Base-by-base conservation (phyloP, 2,797 vertebrate species). In the Eulemur rubriventer region DNA sequence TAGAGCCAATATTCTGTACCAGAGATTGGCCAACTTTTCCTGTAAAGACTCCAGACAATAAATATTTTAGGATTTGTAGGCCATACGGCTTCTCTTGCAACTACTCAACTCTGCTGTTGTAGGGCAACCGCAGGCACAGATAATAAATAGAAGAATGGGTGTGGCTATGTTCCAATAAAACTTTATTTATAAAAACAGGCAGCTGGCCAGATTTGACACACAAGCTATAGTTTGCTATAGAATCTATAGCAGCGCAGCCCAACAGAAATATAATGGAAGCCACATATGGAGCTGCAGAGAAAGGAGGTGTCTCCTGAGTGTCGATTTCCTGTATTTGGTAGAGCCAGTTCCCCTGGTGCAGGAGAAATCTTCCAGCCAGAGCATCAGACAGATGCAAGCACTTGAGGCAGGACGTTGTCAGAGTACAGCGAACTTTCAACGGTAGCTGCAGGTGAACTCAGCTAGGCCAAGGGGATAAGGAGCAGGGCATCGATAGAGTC, bases 111-210 rank as follows among this genome's bases (percentile, higher is more conserved):
- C 48, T 73, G 30, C 61, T 43, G 9, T 38, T 63, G 43, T 33
- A 76, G 46, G 30, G 38, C 14, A 20, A 86, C 82, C 89, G 43
- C 30, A 95, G 28, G 20, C 63, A 89, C 43, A 78, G 69, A 84
- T 33, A 30, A 86, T 46, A 81, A 38, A 63, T n/a, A 83, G 82
- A 67, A 24, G 26, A 82, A 55, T 30, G 46, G 18, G 38, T 57
- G 20, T 83, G 85, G 50, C n/a, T 72, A 26, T 43, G 7, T 85
- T 33, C 70, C 87, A 91, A 89, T 82, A 89, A 93, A 91, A 82
- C 73, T 95, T 97, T 96, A 94, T 91, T 96, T 94, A 59, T 55
- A 79, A 76, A 87, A 89, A 48, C 35, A 93, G 73, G 61, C 67
- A 35, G 65, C 78, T 89, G 65, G 17, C 38, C 38, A 70, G 67